Conservation (phyloP, 2,113 vertebrate genomes). For the Pollachius pollachius region DNA sequence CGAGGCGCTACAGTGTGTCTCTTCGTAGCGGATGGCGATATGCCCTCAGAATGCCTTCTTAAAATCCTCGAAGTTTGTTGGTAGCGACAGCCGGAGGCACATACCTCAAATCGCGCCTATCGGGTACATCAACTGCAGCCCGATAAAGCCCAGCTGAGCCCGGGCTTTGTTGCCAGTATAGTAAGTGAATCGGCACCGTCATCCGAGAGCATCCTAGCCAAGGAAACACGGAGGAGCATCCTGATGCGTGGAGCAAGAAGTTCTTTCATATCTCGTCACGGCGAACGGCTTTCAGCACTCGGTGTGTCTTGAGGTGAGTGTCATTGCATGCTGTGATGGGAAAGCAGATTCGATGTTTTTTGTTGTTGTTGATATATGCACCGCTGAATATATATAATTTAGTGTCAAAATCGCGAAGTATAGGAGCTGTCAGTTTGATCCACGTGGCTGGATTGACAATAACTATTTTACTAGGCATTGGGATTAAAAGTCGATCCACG, state of each 20-base stretch:
- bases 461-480: neutral
- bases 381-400: neutral
- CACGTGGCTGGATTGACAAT: slow-evolving; percentile 44
- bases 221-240: neutral
- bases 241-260: neutral
- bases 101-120: neutral
- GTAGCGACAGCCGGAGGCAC: slow-evolving; percentile 4
- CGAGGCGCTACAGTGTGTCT: neutral
- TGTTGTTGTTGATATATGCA: neutral
- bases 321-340: neutral
- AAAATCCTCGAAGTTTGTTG: slow-evolving; percentile 30
- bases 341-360: too few species aligned
- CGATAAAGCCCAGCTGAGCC: slow-evolving; percentile 13
- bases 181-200: slow-evolving; percentile 26
- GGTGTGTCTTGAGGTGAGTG: slow-evolving; percentile 47
- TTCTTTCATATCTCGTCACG: neutral
- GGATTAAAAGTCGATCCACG: neutral
- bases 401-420: slow-evolving; percentile 12
- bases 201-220: neutral
- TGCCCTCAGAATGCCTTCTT: slow-evolving; percentile 11
- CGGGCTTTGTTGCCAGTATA: slow-evolving; percentile 6
- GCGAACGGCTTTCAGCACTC: slow-evolving; percentile 4
- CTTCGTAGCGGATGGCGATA: too few species aligned
- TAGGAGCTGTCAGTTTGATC: slow-evolving; percentile 22
- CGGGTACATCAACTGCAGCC: slow-evolving; percentile 15